Conservation (phyloP, 2,797 vertebrate genomes). For the Clarias platycephalus region DNA sequence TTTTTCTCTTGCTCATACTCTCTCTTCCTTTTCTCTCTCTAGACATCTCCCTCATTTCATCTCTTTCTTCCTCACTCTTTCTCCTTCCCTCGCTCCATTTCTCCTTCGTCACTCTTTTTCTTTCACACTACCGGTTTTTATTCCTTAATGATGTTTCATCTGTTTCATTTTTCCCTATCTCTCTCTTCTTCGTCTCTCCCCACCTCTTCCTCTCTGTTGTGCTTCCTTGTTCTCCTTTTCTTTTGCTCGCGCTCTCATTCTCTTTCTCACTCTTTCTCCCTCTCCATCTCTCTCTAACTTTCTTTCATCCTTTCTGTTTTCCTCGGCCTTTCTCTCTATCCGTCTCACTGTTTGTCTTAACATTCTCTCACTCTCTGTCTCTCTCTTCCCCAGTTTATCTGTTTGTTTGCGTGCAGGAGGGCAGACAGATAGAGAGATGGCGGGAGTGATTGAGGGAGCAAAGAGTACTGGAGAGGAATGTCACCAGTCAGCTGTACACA, state of each 20-base stretch:
- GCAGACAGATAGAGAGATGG: neutral
- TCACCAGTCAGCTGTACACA: conserved; percentile 26
- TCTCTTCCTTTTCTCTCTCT: no score
- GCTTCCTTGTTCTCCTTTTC: no score
- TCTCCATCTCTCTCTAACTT: neutral
- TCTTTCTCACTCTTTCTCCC: neutral
- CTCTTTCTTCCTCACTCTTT: neutral
- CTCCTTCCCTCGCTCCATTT: neutral
- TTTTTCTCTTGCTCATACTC: no score
- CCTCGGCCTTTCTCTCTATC: neutral
- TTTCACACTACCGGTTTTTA: no score
- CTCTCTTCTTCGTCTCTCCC: neutral
- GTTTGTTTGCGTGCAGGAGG: conserved; percentile 35
- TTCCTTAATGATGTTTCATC: no score
- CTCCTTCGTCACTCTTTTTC: neutral
- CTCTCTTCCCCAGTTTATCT: conserved; percentile 32
- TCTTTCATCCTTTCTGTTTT: neutral
- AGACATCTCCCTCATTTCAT: neutral
- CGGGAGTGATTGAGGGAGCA: neutral
- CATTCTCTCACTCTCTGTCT: no score
- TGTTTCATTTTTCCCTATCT: no score
- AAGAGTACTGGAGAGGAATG: conserved; percentile 15
- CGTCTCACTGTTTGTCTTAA: neutral
- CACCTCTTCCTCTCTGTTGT: neutral
- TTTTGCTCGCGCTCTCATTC: neutral